Base-by-base conservation (phyloP, 1,140 invertebrate species). In the Sitophilus oryzae region DNA sequence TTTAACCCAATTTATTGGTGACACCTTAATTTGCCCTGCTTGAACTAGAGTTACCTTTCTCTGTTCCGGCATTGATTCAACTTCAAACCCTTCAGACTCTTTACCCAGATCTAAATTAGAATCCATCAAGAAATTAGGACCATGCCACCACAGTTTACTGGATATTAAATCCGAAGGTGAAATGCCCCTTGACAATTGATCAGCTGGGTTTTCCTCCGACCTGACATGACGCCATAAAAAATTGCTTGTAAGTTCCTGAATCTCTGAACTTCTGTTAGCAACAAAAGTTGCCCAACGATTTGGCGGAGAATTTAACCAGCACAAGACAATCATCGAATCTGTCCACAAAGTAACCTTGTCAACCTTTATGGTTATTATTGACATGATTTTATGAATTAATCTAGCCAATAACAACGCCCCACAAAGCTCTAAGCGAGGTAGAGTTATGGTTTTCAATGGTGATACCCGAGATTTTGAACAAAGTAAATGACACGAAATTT, bases 171-270 rank as follows among this genome's bases (percentile, higher is more conserved):
- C 15, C 6, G 37, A 6, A 6, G 37, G 37, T 11, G 37, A 14
- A 11, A 16, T 11, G 15, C 14, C 42, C 15, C 42, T 11, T 19
- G 42, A 44, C 15, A 44, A 11, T n/a, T 19, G 9, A 22, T 44
- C 42, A 21, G 42, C 42, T 6, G 42, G 21, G 18, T 44, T 44
- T 44, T 20, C 15, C 42, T 44, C 42, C 5, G 42, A 44, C 18
- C 21, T 20, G 9, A 44, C 21, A 22, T 44, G 42, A 5, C 18
- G 6, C 42, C 42, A 44, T 8, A 6, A 6, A 20, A 21, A 20
- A 19, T 4, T 11, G 11, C 21, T 44, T 11, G 21, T 44, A 8
- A 44, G 42, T 16, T 25, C 22, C 18, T 44, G 42, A 4, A 44
- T 20, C 15, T 44, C 42, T n/a, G 42, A 20, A 10, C 15, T 15